Base-by-base conservation (phyloP, 2,888 invertebrate genomes). In the Ormyrus thymus region DNA sequence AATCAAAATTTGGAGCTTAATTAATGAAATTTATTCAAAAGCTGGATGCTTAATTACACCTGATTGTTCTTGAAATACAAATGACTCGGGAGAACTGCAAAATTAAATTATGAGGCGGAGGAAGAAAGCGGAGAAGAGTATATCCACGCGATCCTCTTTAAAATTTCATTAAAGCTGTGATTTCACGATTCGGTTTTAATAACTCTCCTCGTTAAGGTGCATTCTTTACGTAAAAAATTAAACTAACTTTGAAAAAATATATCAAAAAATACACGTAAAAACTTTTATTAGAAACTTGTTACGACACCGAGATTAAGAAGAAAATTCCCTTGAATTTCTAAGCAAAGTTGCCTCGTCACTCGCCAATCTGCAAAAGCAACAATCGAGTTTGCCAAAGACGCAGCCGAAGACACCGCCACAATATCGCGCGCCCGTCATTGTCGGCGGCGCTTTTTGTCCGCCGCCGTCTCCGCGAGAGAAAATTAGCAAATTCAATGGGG, bases 41-140 rank as follows among this genome's bases (percentile, higher is more conserved):
- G 46, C 29, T 29, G 29, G 29, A 29, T 29, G 10, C 46, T 56
- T 69, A 69, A 69, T 69, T 69, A 56, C 69, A 46, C 10, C 15
- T 29, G 70, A 59, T 58, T 51, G 53, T 71, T 13, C 51, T 43
- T 6, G 13, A n/a, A 45, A 3, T 29, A 10, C 46, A 46, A 13
- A 6, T 56, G 51, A 58, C 8, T 50, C 43, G 10, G 59, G 7
- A 29, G 29, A n/a, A n/a, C 29, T 29, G 62, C 8, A n/a, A 45
- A 62, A 53, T 66, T 45, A 29, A 53, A 51, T 69, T 50, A 69
- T 62, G 81, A 82, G 76, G 48, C 29, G 29, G 29, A 29, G 29
- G 29, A 29, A 29, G 29, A 29, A 29, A 29, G 29, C 29, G 4
- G 29, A 29, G 29, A 29, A 29, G 29, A 29, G 29, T 29, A 29